A percentile compares a stretch with the other conserved stretches of the same genome.
Conservation (phyloP, 2,888 invertebrate species). For the Tachina grossa region DNA sequence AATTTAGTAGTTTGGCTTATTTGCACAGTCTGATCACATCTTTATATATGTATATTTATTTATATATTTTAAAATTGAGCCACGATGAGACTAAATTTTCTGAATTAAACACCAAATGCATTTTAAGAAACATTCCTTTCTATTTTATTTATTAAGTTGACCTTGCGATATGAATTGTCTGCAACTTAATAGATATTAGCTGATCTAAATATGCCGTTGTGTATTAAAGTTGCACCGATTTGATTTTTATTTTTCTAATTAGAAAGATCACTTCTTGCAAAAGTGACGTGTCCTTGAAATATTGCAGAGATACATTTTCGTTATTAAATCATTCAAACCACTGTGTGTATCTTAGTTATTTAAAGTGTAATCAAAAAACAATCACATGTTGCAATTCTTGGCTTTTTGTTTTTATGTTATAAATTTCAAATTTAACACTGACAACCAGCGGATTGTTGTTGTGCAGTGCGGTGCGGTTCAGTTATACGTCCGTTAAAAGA, state of each 20-base stretch:
- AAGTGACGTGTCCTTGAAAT: conserved; percentile 42
- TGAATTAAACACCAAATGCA: background rate
- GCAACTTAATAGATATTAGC: background rate
- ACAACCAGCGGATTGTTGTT: conserved; percentile 7
- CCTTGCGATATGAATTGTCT: background rate
- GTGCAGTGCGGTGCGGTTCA: background rate
- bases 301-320: conserved; percentile 9
- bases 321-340: conserved; percentile 47
- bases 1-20: too few relatives aligned
- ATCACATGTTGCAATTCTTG: conserved; percentile 72
- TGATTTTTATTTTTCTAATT: conserved; percentile 26
- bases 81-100: too few relatives aligned
- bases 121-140: background rate
- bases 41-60: too few relatives aligned
- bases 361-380: conserved; percentile 67
- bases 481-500: conserved; percentile 6
- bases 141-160: background rate
- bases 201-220: background rate
- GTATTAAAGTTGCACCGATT: background rate
- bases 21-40: too few relatives aligned
- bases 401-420: conserved; percentile 37
- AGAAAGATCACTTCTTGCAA: conserved; percentile 37
- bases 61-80: too few relatives aligned
- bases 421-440: conserved; percentile 53
- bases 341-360: conserved; percentile 60